Percentiles rank a stretch among this genome's conserved stretches.
These are phyloP conservation scores for Tragelaphus scriptus DNA, from an alignment of 2,113 vertebrate species.

Conservation along the genomic window DNA sequence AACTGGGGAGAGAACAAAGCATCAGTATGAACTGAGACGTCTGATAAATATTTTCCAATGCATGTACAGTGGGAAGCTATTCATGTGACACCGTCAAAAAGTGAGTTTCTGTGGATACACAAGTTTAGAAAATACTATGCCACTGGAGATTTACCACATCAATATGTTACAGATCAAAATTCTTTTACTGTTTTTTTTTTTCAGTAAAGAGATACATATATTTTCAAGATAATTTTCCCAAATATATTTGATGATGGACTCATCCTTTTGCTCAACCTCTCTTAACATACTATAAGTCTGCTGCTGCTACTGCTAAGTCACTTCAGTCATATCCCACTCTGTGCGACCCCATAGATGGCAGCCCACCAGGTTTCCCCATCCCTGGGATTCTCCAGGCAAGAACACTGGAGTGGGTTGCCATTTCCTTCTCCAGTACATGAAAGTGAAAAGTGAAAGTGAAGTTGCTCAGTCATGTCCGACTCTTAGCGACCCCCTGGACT, in stretches of 20 bases:
- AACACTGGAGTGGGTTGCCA: no score
- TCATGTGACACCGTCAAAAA: not conserved
- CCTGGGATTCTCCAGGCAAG: no score
- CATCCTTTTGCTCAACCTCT: not conserved
- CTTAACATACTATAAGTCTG: not conserved
- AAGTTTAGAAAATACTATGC: not conserved
- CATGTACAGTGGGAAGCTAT: not conserved
- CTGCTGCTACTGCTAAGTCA: no score
- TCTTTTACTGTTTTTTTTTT: not conserved
- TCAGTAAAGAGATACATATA: not conserved
- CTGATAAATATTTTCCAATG: not conserved
- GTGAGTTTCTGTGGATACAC: not conserved
- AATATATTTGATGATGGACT: not conserved
- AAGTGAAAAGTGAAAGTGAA: no score
- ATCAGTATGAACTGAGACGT: not conserved
- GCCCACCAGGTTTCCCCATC: no score
- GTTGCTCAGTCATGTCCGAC: accelerated
- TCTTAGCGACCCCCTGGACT: no score
- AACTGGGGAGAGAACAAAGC: not conserved
- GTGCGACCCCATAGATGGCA: no score
- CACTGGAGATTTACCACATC: not conserved
- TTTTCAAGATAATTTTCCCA: not conserved
- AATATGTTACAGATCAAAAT: not conserved
- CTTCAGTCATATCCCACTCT: no score
- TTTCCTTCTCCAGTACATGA: no score